phyloP scores from a whole-genome alignment of 2,888 invertebrate genomes.

The Trichogramma dendrolimi region DNA sequence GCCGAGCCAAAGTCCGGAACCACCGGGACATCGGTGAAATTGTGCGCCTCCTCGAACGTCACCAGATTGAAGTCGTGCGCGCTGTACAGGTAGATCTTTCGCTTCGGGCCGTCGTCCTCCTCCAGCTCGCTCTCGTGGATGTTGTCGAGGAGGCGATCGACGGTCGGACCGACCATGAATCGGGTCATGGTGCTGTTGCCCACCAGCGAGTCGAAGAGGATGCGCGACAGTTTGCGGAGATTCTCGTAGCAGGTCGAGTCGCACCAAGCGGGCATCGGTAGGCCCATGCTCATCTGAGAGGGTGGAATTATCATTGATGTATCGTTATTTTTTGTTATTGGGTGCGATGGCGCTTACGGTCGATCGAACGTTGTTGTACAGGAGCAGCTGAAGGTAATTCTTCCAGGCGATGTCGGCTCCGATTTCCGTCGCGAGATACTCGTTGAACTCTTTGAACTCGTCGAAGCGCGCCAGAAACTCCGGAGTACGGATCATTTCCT shows the following conservation, averaged over 20 bases:
- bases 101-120: too few relatives aligned
- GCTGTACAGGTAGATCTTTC: constrained; percentile 1
- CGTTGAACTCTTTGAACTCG: too few relatives aligned
- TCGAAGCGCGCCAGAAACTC: too few relatives aligned
- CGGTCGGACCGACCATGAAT: background rate
- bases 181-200: background rate
- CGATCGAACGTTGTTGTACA: too few relatives aligned
- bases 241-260: background rate
- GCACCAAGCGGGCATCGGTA: constrained; percentile 12
- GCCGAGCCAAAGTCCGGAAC: constrained; percentile 2
- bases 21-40: background rate
- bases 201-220: background rate
- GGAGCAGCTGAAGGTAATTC: too few relatives aligned
- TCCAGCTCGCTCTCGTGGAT: background rate
- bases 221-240: background rate
- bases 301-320: too few relatives aligned
- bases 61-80: constrained; percentile 4
- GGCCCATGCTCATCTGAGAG: background rate
- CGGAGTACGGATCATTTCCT: too few relatives aligned
- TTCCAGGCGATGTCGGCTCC: too few relatives aligned
- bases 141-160: background rate
- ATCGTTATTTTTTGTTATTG: too few relatives aligned
- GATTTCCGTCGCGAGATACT: too few relatives aligned
- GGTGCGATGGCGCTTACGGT: too few relatives aligned
- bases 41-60: background rate